phyloP scores from a whole-genome alignment of 2,888 invertebrate species.

The Meandrusa payeni region DNA sequence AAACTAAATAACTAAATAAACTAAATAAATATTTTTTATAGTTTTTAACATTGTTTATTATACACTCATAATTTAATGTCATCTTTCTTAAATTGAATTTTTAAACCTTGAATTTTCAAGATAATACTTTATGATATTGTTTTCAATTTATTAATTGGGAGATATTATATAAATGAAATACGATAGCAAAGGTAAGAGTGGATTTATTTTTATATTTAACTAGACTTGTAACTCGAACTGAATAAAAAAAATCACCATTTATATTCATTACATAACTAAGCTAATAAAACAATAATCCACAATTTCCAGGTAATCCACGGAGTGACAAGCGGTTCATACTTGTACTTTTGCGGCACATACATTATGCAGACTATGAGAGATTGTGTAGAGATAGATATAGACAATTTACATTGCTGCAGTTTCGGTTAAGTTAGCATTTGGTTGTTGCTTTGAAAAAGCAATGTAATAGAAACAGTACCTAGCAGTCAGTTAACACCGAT shows the following conservation, averaged over 20 bases:
- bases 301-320: constrained; percentile 40
- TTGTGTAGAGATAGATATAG: constrained; percentile 2
- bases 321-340: constrained; percentile 35
- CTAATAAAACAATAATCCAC: constrained; percentile 37
- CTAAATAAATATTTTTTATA: too few species aligned
- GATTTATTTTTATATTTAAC: too few species aligned
- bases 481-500: constrained; percentile 37
- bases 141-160: too few species aligned
- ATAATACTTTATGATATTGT: too few species aligned
- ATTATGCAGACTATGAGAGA: constrained; percentile 8
- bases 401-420: constrained; percentile 24
- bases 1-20: too few species aligned
- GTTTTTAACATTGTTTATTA: too few species aligned
- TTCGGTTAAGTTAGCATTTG: constrained; percentile 15
- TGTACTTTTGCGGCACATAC: constrained; percentile 21
- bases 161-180: too few species aligned
- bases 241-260: constrained; percentile 7
- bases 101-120: too few species aligned
- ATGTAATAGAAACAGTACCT: constrained; percentile 37
- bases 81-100: too few species aligned
- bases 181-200: too few species aligned
- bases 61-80: too few species aligned
- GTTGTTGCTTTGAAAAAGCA: constrained; percentile 31
- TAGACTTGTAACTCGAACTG: too few species aligned
- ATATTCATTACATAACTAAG: constrained; percentile 19